Evolutionary conservation across 30 jellyfish, hydroid and myxozoan species (phyloP).

Genomic region (Chrysaora quinquecirrha): DNA sequence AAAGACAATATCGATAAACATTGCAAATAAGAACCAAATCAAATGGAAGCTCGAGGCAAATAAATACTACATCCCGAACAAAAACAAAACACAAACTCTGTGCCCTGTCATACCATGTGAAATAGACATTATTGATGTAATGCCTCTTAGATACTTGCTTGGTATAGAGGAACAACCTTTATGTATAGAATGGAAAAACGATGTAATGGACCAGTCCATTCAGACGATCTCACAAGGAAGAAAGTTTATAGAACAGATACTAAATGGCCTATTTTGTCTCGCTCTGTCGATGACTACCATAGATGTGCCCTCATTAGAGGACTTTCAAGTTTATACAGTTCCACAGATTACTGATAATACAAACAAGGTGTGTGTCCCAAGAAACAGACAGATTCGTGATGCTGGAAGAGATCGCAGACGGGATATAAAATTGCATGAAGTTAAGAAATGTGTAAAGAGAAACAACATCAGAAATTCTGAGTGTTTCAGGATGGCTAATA

Average conservation of each 20-base stretch:
- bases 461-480: background rate
- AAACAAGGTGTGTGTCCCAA: background rate
- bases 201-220: background rate
- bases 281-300: conserved; percentile 36
- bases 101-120: too few relatives aligned
- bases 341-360: background rate
- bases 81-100: background rate
- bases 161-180: conserved; percentile 40
- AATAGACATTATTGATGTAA: background rate
- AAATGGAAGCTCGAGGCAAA: background rate
- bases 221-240: conserved; percentile 20
- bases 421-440: background rate
- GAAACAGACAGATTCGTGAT: background rate
- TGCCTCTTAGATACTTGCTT: conserved; percentile 37
- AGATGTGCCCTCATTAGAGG: conserved; percentile 6
- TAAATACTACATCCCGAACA: background rate
- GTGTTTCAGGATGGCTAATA: background rate
- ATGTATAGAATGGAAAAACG: conserved; percentile 21
- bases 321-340: background rate
- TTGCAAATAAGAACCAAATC: background rate
- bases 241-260: conserved; percentile 28
- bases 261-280: conserved; percentile 8
- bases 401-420: background rate
- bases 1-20: background rate
- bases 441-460: background rate